Conservation (phyloP, 2,888 invertebrate genomes). For the Phasia obesa region DNA sequence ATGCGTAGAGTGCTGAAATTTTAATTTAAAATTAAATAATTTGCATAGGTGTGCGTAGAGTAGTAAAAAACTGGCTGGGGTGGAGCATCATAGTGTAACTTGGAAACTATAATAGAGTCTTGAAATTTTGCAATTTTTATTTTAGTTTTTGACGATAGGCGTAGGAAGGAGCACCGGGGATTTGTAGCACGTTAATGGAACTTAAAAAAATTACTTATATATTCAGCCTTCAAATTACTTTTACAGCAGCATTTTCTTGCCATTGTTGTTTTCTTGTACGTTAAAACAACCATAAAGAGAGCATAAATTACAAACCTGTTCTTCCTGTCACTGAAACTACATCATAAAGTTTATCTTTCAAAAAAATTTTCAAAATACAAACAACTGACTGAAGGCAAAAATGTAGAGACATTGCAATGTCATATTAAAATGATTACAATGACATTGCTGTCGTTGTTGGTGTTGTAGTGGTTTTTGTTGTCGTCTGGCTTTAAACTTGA, state of each 20-base stretch:
- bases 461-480: slow-evolving; percentile 3
- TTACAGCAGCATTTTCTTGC: not conserved
- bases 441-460: slow-evolving; percentile 35
- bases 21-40: no score
- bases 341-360: slow-evolving; percentile 10
- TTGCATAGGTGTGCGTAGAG: no score
- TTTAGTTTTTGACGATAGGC: no score
- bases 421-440: slow-evolving; percentile 49
- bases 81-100: no score
- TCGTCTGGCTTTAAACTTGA: slow-evolving; percentile 47
- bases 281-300: not conserved
- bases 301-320: slow-evolving; percentile 39
- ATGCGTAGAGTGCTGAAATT: no score
- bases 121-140: no score
- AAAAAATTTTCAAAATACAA: slow-evolving; percentile 2
- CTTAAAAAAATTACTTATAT: not conserved
- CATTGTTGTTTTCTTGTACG: not conserved
- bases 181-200: no score
- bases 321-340: slow-evolving; percentile 41
- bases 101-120: no score
- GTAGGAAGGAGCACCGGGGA: no score
- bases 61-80: no score
- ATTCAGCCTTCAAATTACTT: slow-evolving; percentile 10
- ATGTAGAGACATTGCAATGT: slow-evolving; percentile 38
- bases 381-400: slow-evolving; percentile 16